phyloP scores from a whole-genome alignment of 2,888 invertebrate species.

The Agrotis exclamationis region DNA sequence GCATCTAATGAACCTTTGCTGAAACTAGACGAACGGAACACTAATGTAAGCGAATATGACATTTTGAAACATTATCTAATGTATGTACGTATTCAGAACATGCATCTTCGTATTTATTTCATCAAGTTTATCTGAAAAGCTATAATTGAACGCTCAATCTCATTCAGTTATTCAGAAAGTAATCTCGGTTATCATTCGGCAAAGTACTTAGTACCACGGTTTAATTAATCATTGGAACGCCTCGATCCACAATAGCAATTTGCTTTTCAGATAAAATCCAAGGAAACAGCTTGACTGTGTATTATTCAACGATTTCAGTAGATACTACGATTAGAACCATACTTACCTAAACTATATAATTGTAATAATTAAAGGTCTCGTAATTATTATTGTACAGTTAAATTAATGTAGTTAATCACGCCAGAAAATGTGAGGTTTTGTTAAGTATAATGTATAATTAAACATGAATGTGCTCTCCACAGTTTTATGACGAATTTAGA shows the following conservation, averaged over 20 bases:
- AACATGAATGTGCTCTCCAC: slow-evolving; percentile 90
- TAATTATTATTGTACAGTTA: slow-evolving; percentile 90
- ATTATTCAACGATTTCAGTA: slow-evolving; percentile 82
- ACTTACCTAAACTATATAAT: slow-evolving; percentile 85
- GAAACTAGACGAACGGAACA: slow-evolving; percentile 73
- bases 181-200: slow-evolving; percentile 64
- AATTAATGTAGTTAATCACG: slow-evolving; percentile 90
- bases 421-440: slow-evolving; percentile 89
- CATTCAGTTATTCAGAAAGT: slow-evolving; percentile 42
- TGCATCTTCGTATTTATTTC: slow-evolving; percentile 62
- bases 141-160: slow-evolving; percentile 58
- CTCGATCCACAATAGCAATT: slow-evolving; percentile 54
- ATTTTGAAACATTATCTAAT: slow-evolving; percentile 62
- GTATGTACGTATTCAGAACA: slow-evolving; percentile 58
- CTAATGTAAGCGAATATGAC: slow-evolving; percentile 69
- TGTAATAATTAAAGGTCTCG: slow-evolving; percentile 89
- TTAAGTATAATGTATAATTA: slow-evolving; percentile 90
- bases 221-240: slow-evolving; percentile 48
- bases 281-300: slow-evolving; percentile 67
- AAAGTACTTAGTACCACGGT: slow-evolving; percentile 74
- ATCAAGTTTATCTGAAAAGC: slow-evolving; percentile 75
- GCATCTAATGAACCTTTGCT: slow-evolving; percentile 71
- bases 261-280: slow-evolving; percentile 76
- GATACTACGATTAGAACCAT: slow-evolving; percentile 82
- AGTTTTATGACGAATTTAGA: slow-evolving; percentile 91